Conservation (phyloP, 2,113 vertebrate species). For the Ivindomyrus marchei region DNA sequence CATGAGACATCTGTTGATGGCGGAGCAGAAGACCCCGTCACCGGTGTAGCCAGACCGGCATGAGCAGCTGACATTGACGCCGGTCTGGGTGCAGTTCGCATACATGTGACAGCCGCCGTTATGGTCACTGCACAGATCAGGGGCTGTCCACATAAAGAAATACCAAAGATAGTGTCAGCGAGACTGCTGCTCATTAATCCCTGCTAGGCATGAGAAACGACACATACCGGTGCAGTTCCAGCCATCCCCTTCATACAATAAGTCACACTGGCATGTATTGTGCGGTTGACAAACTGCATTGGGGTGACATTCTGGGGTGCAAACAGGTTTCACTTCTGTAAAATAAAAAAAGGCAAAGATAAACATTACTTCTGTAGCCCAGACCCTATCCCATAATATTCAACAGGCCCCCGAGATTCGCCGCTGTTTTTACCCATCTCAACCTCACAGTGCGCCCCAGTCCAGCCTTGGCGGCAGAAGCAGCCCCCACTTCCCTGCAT, state of each 20-base stretch:
- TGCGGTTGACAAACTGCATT: constrained; percentile 65
- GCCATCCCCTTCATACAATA: constrained; percentile 79
- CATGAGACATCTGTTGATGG: constrained; percentile 67
- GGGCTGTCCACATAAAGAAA: constrained; percentile 51
- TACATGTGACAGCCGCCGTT: constrained; percentile 70
- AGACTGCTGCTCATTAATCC: background rate
- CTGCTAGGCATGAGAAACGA: background rate
- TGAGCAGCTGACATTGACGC: constrained; percentile 57
- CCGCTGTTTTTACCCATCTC: constrained; percentile 55
- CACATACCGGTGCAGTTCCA: constrained; percentile 65
- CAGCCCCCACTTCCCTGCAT: constrained; percentile 69
- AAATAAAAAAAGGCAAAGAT: background rate
- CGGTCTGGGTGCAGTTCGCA: constrained; percentile 69
- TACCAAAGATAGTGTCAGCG: background rate
- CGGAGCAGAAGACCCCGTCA: constrained; percentile 68
- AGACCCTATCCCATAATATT: background rate
- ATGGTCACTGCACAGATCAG: constrained; percentile 64
- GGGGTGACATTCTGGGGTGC: constrained; percentile 67
- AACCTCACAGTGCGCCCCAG: constrained; percentile 60
- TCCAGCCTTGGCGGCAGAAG: constrained; percentile 74
- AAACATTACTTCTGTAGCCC: background rate
- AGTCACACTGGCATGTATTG: constrained; percentile 71
- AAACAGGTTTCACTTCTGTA: constrained; percentile 54
- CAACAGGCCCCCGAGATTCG: background rate
- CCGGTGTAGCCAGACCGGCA: constrained; percentile 68